A percentile compares a stretch with the other conserved stretches of the same genome.
Conservation (phyloP, 2,888 invertebrate genomes). For the Sarcophaga variegata region DNA sequence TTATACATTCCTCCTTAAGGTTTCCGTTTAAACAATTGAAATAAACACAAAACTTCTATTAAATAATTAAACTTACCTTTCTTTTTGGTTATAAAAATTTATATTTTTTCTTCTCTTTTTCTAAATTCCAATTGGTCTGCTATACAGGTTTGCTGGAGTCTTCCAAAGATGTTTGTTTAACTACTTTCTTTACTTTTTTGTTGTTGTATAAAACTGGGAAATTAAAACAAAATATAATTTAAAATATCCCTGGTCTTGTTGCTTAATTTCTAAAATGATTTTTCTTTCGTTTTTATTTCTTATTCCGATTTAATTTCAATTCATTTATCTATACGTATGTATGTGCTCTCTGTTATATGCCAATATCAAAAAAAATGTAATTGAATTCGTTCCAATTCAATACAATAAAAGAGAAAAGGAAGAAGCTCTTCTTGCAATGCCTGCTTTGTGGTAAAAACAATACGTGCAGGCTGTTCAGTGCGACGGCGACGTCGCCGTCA, state of each 20-base stretch:
- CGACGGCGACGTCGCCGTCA: background rate
- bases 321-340: constrained; percentile 38
- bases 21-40: background rate
- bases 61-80: constrained; percentile 32
- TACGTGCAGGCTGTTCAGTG: constrained; percentile 50
- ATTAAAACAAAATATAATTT: background rate
- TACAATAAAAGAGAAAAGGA: background rate
- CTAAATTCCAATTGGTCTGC: background rate
- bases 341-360: constrained; percentile 13
- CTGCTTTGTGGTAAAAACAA: background rate
- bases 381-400: constrained; percentile 20
- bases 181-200: background rate
- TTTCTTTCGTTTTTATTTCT: constrained; percentile 25
- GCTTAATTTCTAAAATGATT: constrained; percentile 55
- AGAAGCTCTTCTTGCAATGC: background rate
- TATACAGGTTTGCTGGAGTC: background rate
- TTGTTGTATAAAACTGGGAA: background rate
- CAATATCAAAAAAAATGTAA: constrained; percentile 29
- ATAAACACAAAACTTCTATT: background rate
- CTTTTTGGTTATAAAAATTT: background rate
- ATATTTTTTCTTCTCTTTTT: background rate
- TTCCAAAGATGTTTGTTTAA: constrained; percentile 2
- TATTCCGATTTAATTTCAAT: constrained; percentile 15
- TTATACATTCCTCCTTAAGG: background rate
- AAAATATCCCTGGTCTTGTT: constrained; percentile 43